phyloP scores from a whole-genome alignment of 2,113 vertebrate species.

The Colossoma macropomum region DNA sequence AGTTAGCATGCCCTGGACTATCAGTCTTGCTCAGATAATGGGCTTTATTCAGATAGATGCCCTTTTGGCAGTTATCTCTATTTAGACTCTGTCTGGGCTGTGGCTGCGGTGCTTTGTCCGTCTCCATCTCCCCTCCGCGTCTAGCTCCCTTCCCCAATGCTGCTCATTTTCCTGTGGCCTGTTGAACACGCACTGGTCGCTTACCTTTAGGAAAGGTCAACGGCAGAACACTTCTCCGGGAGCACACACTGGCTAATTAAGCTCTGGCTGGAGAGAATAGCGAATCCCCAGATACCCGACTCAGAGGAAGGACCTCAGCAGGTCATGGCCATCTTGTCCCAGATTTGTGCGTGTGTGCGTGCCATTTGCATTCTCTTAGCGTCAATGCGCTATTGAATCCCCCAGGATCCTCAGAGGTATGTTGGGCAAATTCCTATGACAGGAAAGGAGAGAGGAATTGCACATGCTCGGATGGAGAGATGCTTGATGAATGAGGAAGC shows the following conservation, averaged over 20 bases:
- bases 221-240: constrained; percentile 69
- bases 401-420: constrained; percentile 22
- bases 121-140: constrained; percentile 13
- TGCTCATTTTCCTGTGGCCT: constrained; percentile 68
- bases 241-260: constrained; percentile 72
- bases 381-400: constrained; percentile 51
- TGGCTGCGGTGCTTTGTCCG: constrained; percentile 2
- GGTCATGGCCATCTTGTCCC: constrained; percentile 63
- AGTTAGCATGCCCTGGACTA: not conserved
- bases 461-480: constrained; percentile 31
- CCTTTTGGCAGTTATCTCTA: constrained; percentile 22
- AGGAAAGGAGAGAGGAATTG: constrained; percentile 44
- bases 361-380: constrained; percentile 62
- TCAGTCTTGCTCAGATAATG: constrained; percentile 11
- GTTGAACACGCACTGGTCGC: constrained; percentile 68
- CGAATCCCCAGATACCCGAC: constrained; percentile 61
- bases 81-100: constrained; percentile 26
- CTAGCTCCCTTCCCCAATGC: constrained; percentile 34
- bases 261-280: constrained; percentile 59
- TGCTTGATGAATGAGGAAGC: constrained; percentile 50
- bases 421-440: constrained; percentile 50
- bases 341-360: constrained; percentile 43
- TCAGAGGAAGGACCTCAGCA: constrained; percentile 57
- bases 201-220: constrained; percentile 77
- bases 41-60: constrained; percentile 33